Percentiles rank a stretch among this genome's conserved stretches.
Evolutionary conservation across 2,888 invertebrate species (phyloP).

Genomic region (Stictocephala bisonia): DNA sequence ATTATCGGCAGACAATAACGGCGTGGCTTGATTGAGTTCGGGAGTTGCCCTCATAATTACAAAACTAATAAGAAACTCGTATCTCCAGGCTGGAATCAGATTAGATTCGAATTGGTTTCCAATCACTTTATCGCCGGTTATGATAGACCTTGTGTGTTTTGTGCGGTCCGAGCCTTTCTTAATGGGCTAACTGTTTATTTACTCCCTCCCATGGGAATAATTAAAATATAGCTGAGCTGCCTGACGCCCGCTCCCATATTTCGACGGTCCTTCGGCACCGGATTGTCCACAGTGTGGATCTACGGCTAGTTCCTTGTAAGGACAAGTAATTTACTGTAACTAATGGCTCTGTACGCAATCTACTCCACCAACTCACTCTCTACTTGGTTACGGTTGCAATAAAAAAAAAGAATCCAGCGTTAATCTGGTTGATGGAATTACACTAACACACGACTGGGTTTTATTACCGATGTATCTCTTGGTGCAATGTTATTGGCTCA

Average conservation of each 20-base stretch:
- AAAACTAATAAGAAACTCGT: slow-evolving; percentile 46
- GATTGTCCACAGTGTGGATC: no score
- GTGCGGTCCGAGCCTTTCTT: slow-evolving; percentile 11
- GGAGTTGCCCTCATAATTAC: slow-evolving; percentile 34
- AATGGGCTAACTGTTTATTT: slow-evolving; percentile 40
- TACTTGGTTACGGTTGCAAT: no score
- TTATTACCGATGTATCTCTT: no score
- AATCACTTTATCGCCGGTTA: slow-evolving; percentile 33
- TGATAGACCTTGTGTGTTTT: slow-evolving; percentile 36
- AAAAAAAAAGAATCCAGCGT: no score
- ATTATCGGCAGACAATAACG: slow-evolving; percentile 14
- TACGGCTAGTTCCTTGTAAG: no score
- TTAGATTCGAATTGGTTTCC: slow-evolving; percentile 44
- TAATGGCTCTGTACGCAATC: no score
- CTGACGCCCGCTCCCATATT: slow-evolving; percentile 5
- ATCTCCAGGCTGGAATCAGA: slow-evolving; percentile 37
- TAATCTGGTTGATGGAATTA: no score
- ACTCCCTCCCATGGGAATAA: slow-evolving; percentile 10
- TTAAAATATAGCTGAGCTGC: slow-evolving; percentile 21
- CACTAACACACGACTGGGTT: no score
- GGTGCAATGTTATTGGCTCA: no score
- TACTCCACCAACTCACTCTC: no score
- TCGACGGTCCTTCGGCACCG: no score
- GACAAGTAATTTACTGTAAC: no score
- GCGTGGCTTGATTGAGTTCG: slow-evolving; percentile 17